phyloP scores from a whole-genome alignment of 2,113 vertebrate species.

The Mirounga angustirostris region DNA sequence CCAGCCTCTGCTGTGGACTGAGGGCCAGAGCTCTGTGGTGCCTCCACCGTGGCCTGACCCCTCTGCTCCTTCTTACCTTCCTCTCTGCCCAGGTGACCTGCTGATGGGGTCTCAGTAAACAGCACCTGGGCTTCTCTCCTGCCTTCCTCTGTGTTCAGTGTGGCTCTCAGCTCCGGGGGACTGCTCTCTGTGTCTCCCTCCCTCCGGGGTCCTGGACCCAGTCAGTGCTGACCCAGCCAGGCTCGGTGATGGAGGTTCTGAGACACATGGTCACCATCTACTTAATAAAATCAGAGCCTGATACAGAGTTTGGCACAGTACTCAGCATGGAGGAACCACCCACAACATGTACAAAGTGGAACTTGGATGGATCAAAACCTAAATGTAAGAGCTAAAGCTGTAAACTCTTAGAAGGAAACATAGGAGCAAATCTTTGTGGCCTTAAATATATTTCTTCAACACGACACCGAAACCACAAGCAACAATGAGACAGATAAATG shows the following conservation, averaged over 20 bases:
- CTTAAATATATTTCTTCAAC: neutral
- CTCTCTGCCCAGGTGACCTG: neutral
- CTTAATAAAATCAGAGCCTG: neutral
- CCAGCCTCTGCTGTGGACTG: neutral
- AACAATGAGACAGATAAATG: neutral
- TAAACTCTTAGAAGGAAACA: neutral
- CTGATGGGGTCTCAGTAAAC: neutral
- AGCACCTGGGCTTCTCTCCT: neutral
- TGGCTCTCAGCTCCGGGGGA: neutral
- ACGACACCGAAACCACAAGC: neutral
- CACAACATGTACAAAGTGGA: neutral
- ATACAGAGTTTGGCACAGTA: neutral
- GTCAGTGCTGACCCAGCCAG: neutral
- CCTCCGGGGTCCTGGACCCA: neutral
- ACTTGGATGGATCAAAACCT: neutral
- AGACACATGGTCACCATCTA: neutral
- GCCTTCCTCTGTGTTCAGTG: neutral
- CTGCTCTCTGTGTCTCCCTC: neutral
- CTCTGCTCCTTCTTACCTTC: neutral
- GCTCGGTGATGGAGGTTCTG: neutral
- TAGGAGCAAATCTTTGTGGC: neutral
- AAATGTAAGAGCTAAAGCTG: neutral
- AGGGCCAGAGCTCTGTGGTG: neutral
- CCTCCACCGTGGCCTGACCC: neutral
- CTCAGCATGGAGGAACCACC: neutral